Percentiles rank a stretch among this genome's conserved stretches.
Evolutionary conservation across 1,140 invertebrate genomes (phyloP).

Genomic region (Drosophila kohkoa): DNA sequence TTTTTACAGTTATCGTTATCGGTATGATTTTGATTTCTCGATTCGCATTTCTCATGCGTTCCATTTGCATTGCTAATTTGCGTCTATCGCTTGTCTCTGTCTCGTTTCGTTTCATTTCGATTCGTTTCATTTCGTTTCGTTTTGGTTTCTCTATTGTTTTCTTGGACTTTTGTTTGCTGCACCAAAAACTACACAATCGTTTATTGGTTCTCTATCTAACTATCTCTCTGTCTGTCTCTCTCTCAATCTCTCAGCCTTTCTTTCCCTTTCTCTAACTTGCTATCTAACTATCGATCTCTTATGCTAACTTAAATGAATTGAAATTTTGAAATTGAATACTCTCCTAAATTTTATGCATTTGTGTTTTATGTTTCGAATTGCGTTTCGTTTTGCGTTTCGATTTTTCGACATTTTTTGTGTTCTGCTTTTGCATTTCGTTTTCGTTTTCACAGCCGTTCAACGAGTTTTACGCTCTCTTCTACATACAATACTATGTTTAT

Average conservation of each 20-base stretch:
- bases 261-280: slow-evolving; percentile 1
- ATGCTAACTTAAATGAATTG: slow-evolving; percentile 1
- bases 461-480: slow-evolving; percentile 15
- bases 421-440: slow-evolving; percentile 45
- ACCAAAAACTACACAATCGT: slow-evolving; percentile 53
- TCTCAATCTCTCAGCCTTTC: slow-evolving; percentile 1
- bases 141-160: slow-evolving; percentile 13
- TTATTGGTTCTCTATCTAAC: slow-evolving; percentile 28
- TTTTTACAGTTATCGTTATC: slow-evolving; percentile 36
- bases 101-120: slow-evolving; percentile 19
- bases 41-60: slow-evolving; percentile 36
- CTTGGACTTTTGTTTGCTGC: slow-evolving; percentile 39
- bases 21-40: slow-evolving; percentile 14
- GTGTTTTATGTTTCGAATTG: not conserved
- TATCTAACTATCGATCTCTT: slow-evolving; percentile 4
- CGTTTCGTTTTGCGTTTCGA: slow-evolving; percentile 16
- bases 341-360: slow-evolving; percentile 15
- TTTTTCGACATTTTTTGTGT: slow-evolving; percentile 25
- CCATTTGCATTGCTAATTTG: slow-evolving; percentile 30
- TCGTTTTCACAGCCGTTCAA: slow-evolving; percentile 25
- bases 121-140: slow-evolving; percentile 24
- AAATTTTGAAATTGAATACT: slow-evolving; percentile 26
- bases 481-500: slow-evolving; percentile 10
- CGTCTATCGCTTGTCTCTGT: slow-evolving; percentile 38
- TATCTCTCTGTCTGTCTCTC: slow-evolving; percentile 2